Conservation (phyloP, 2,888 invertebrate genomes). For the Hipparchia sbordonii region DNA sequence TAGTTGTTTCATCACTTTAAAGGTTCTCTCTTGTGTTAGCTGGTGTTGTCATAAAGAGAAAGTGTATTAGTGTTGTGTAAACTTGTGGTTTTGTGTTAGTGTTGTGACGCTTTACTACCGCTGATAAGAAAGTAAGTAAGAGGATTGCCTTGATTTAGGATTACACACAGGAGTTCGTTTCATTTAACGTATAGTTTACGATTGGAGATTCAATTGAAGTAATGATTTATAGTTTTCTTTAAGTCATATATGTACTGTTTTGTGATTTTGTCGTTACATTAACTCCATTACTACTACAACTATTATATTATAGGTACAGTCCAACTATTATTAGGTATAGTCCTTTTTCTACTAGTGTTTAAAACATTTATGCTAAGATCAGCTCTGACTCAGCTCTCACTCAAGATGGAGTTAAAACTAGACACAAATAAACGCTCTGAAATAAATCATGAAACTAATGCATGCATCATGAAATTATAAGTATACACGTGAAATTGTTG, state of each 20-base stretch:
- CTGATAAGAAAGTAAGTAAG: constrained; percentile 23
- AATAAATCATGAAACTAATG: too few species aligned
- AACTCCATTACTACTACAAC: not conserved
- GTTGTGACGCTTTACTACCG: not conserved
- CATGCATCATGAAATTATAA: too few species aligned
- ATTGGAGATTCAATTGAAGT: not conserved
- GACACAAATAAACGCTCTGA: too few species aligned
- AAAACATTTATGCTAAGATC: too few species aligned
- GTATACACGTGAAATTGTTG: too few species aligned
- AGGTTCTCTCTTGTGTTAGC: not conserved
- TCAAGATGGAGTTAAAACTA: too few species aligned
- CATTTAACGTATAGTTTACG: constrained; percentile 4
- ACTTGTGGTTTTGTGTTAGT: not conserved
- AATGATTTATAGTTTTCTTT: constrained; percentile 10
- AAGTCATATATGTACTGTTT: too few species aligned
- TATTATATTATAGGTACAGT: too few species aligned
- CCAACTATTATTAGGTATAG: too few species aligned
- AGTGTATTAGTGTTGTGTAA: not conserved
- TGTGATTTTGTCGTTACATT: not conserved
- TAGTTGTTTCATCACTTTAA: not conserved
- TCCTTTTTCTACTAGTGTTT: too few species aligned
- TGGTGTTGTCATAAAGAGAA: constrained; percentile 6
- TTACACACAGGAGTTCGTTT: not conserved
- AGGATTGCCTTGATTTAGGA: constrained; percentile 1
- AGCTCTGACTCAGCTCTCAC: too few species aligned